Base-by-base conservation (phyloP, 2,797 vertebrate genomes). In the Acanthurus tractus region DNA sequence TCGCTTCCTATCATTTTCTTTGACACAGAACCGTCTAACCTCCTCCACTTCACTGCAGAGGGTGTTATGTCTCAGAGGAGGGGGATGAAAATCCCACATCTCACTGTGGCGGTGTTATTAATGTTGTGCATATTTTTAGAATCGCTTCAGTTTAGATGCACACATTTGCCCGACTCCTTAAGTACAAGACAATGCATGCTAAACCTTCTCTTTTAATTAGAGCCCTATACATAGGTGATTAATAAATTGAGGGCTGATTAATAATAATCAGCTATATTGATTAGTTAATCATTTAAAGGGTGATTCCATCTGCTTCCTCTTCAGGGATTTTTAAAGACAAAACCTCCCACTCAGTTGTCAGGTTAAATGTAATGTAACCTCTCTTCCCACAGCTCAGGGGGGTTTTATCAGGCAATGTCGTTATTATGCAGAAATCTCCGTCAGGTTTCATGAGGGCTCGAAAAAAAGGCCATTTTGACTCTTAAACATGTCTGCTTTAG, bases 1-100 rank as follows among this genome's bases (percentile, higher is more conserved):
- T 90, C 34, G 18, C 74, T 86, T 87, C 70, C 77, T 66, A 76
- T 85, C 72, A 49, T 80, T 78, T 78, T 79, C 71, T 69, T 75
- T 70, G 61, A 68, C 78, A 75, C 20, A 53, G 55, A 76, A 29
- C 72, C 65, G 61, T 74, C 76, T 78, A 65, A 53, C 38, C 48
- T 45, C 63, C 65, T 70, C 44, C 11, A 11, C 53, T 36, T 79
- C 38, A 40, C 38, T 71, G 69, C 58, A 64, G 58, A 79, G 73
- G 44, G 38, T 44, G 40, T 80, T 59, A 20, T 12, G 53, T 81
- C 67, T 73, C 74, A 63, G 61, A 8, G 38, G 49, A 73, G 34
- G 52, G 22, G 25, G 46, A 53, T n/a, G 36, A 45, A 63, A 62
- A 62, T 56, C 36, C 64, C 34, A n/a, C 38, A 23, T 67, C 55